Conservation (phyloP, 1,140 invertebrate genomes). For the Gonioctena quinquepunctata region DNA sequence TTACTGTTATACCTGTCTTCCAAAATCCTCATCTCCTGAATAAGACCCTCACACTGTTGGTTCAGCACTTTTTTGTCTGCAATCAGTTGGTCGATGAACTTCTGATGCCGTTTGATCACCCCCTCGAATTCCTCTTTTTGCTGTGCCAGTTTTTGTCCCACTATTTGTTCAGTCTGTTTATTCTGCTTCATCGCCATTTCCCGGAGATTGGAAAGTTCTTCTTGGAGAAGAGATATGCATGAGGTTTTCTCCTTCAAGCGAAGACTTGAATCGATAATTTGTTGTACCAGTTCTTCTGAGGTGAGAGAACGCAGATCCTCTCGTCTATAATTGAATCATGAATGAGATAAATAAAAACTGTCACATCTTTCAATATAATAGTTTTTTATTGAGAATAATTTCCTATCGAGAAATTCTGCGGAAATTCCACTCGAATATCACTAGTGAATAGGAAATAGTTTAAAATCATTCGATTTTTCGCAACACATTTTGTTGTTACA, state of each 20-base stretch:
- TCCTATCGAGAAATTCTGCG: too few relatives aligned
- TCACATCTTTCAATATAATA: too few relatives aligned
- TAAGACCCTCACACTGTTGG: conserved; percentile 67
- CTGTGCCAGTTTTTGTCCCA: conserved; percentile 56
- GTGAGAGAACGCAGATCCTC: conserved; percentile 42
- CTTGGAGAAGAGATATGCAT: conserved; percentile 44
- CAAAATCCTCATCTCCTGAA: conserved; percentile 62
- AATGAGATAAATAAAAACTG: too few relatives aligned
- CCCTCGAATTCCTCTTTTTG: conserved; percentile 69
- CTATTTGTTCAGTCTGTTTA: conserved; percentile 41
- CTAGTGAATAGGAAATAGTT: too few relatives aligned
- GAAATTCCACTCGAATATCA: too few relatives aligned
- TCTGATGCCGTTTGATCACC: conserved; percentile 67
- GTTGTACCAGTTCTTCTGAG: conserved; percentile 40
- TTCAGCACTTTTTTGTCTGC: conserved; percentile 68
- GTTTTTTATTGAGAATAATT: too few relatives aligned
- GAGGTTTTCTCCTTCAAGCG: conserved; percentile 51
- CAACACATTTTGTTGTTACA: too few relatives aligned
- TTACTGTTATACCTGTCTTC: conserved; percentile 58
- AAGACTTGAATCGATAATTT: conserved; percentile 44
- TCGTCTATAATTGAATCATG: too few relatives aligned
- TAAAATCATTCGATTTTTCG: too few relatives aligned
- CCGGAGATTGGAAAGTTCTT: conserved; percentile 43
- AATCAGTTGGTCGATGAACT: conserved; percentile 72
- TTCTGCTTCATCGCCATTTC: conserved; percentile 41